Percentiles rank a stretch among this genome's conserved stretches.
Evolutionary conservation across 2,888 invertebrate species (phyloP).

Genomic region (Euzophera pinguis): DNA sequence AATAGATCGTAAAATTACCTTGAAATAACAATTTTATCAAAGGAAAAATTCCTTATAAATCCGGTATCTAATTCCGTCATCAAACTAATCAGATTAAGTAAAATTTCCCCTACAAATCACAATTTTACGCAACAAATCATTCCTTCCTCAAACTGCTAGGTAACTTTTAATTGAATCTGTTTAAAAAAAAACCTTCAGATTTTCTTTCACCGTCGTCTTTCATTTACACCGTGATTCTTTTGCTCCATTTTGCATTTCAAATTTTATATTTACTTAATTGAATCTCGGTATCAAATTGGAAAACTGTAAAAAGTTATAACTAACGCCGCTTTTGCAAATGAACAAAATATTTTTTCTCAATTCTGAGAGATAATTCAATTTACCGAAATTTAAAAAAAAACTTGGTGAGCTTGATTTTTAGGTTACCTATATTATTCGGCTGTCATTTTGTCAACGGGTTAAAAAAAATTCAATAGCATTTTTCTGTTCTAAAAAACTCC

Average conservation of each 20-base stretch:
- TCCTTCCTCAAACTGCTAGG: conserved; percentile 1
- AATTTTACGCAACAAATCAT: neutral
- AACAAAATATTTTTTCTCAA: neutral
- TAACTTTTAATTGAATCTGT: conserved; percentile 21
- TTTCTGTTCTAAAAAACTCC: too few relatives aligned
- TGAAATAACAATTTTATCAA: too few relatives aligned
- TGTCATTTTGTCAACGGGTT: too few relatives aligned
- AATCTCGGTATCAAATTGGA: conserved; percentile 25
- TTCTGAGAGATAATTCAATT: neutral
- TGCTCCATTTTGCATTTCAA: conserved; percentile 18
- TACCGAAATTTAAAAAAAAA: neutral
- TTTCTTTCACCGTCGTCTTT: neutral
- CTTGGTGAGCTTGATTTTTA: neutral
- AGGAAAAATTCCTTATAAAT: neutral
- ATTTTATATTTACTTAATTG: conserved; percentile 17
- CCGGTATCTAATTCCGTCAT: neutral
- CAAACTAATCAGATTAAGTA: neutral
- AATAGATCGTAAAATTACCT: too few relatives aligned
- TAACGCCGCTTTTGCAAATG: neutral
- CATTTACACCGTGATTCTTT: conserved; percentile 11
- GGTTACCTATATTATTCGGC: too few relatives aligned
- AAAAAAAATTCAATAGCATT: too few relatives aligned
- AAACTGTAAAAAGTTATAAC: conserved; percentile 17
- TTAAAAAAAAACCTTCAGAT: conserved; percentile 7
- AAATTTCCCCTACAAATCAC: conserved; percentile 8